Evolutionary conservation across 2,797 vertebrate genomes (phyloP).

Genomic region (Helicolenus hilgendorfi): DNA sequence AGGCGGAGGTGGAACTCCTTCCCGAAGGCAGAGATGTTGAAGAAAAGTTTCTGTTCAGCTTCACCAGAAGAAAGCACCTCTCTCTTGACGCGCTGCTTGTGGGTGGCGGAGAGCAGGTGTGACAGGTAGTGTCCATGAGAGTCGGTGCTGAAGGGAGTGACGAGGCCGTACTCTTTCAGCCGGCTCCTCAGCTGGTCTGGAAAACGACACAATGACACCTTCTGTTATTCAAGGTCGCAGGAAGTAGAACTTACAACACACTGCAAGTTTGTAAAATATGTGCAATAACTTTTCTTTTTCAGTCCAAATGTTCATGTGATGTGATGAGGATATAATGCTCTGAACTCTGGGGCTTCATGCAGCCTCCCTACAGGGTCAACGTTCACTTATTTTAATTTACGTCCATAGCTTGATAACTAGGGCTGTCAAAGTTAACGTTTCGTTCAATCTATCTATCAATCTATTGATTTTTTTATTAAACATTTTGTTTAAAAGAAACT

Average conservation of each 20-base stretch:
- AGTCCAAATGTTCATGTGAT: neutral
- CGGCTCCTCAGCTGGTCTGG: slow-evolving; percentile 88
- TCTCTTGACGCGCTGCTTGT: slow-evolving; percentile 92
- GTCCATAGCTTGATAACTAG: no score
- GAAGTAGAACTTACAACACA: neutral
- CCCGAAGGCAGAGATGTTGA: slow-evolving; percentile 96
- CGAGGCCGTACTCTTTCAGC: slow-evolving; percentile 93
- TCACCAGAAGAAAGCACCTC: slow-evolving; percentile 74
- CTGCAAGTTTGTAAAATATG: neutral
- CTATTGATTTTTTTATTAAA: no score
- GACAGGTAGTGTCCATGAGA: slow-evolving; percentile 95
- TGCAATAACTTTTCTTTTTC: neutral
- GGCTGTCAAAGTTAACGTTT: no score
- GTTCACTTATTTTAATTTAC: no score
- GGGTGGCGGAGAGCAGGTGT: slow-evolving; percentile 93
- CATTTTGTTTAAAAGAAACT: no score
- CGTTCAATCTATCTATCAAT: no score
- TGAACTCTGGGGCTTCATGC: neutral
- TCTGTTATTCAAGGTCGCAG: neutral
- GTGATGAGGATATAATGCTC: neutral
- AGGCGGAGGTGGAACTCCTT: slow-evolving; percentile 96
- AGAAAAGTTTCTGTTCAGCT: slow-evolving; percentile 90
- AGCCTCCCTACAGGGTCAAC: neutral
- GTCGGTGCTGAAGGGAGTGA: slow-evolving; percentile 95
- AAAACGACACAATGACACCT: neutral